phyloP scores from a whole-genome alignment of 2,113 vertebrate species.

The Semnornis frantzii region DNA sequence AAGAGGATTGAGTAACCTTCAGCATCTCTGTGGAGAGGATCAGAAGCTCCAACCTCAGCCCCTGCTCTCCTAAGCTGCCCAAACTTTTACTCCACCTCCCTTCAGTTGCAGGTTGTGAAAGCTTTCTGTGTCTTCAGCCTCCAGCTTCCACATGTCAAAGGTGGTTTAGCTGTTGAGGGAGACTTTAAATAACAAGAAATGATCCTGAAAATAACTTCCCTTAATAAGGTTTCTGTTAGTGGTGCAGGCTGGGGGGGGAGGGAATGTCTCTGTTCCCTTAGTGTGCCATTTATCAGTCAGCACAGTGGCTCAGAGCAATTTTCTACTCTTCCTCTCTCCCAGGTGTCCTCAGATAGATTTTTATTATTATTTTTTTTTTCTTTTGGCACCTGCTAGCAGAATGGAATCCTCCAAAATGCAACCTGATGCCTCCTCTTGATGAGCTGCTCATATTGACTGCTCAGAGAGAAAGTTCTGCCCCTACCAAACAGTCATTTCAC shows the following conservation, averaged over 20 bases:
- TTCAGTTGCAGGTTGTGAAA: not conserved
- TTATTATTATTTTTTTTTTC: no score
- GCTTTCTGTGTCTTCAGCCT: not conserved
- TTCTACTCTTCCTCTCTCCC: slow-evolving; percentile 60
- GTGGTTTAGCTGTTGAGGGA: not conserved
- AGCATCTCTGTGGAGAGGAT: not conserved
- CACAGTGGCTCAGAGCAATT: slow-evolving; percentile 70
- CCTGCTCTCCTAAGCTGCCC: not conserved
- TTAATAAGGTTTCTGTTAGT: slow-evolving; percentile 32
- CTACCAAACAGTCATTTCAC: not conserved
- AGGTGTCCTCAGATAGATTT: slow-evolving; percentile 36
- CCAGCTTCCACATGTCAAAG: not conserved
- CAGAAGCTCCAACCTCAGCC: not conserved
- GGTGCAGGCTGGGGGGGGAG: not conserved
- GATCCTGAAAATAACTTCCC: not conserved
- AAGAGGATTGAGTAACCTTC: not conserved
- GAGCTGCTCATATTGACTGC: slow-evolving; percentile 43
- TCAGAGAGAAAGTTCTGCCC: not conserved
- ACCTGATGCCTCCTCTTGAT: not conserved
- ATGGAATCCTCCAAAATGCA: slow-evolving; percentile 35
- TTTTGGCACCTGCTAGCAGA: slow-evolving; percentile 36
- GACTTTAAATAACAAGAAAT: slow-evolving; percentile 57
- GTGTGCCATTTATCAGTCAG: slow-evolving; percentile 66
- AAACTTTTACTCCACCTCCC: not conserved
- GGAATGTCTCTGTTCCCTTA: slow-evolving; percentile 35